Percentiles rank a stretch among this genome's conserved stretches.
These are phyloP conservation scores for Andrena chrysosceles DNA, from an alignment of 2,888 invertebrate species.

Conservation along the genomic window DNA sequence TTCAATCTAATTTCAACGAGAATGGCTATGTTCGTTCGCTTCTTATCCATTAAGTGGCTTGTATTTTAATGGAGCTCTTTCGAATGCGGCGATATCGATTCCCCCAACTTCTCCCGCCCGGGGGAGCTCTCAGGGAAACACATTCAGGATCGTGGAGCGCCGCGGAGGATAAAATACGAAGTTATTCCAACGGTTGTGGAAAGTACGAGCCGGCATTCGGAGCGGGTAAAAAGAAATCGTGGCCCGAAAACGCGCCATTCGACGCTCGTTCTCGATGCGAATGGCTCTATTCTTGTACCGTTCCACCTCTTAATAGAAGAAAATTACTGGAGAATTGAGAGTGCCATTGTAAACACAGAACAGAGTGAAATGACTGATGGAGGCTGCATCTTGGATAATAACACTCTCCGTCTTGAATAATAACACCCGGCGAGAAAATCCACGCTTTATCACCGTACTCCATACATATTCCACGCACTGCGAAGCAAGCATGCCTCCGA, in stretches of 20 bases:
- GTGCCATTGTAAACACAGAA: background rate
- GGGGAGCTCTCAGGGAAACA: conserved; percentile 49
- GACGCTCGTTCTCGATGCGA: background rate
- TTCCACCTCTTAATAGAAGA: conserved; percentile 15
- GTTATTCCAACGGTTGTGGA: conserved; percentile 26
- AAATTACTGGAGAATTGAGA: background rate
- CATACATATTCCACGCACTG: background rate
- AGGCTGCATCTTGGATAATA: background rate
- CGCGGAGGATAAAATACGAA: conserved; percentile 47
- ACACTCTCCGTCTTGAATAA: background rate
- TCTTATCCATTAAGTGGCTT: conserved; percentile 42
- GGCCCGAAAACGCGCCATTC: conserved; percentile 17
- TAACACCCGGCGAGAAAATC: background rate
- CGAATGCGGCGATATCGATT: conserved; percentile 58
- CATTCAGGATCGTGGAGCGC: conserved; percentile 51
- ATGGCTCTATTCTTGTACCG: conserved; percentile 12
- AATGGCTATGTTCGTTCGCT: background rate
- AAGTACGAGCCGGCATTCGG: conserved; percentile 3
- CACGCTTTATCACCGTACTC: background rate
- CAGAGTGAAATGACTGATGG: background rate
- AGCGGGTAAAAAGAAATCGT: conserved; percentile 9
- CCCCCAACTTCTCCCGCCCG: conserved; percentile 38
- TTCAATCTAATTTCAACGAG: conserved; percentile 18
- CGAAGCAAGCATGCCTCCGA: background rate
- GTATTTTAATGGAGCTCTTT: conserved; percentile 32